A percentile compares a stretch with the other conserved stretches of the same genome.
Evolutionary conservation across 2,113 vertebrate species (phyloP).

Genomic region (Smithornis capensis): DNA sequence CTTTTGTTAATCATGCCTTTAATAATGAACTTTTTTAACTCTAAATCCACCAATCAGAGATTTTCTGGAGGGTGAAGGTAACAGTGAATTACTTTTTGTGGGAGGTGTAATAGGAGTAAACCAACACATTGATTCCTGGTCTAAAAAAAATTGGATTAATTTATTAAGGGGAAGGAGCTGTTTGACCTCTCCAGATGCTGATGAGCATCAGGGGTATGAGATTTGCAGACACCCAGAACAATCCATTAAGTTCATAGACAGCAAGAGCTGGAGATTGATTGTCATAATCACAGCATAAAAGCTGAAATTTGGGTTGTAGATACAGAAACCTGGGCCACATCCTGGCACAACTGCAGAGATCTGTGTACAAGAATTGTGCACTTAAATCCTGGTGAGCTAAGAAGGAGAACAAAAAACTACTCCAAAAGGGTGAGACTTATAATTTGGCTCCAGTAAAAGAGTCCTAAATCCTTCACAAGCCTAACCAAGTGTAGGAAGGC

Average conservation of each 20-base stretch:
- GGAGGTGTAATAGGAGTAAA: not conserved
- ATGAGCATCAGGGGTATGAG: not conserved
- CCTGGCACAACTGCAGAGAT: not conserved
- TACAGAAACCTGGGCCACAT: not conserved
- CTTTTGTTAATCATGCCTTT: not conserved
- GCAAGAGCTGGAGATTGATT: not conserved
- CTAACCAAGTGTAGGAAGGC: not conserved
- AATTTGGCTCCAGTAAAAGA: not conserved
- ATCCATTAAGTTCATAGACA: not conserved
- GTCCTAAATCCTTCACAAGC: not conserved
- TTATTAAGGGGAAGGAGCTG: not conserved
- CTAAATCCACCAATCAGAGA: not conserved
- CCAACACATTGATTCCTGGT: not conserved
- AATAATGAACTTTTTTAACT: not conserved
- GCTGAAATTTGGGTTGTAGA: not conserved
- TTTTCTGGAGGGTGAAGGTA: not conserved
- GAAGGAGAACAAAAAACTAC: not conserved
- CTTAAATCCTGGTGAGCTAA: not conserved
- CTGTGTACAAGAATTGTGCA: not conserved
- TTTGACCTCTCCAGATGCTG: not conserved
- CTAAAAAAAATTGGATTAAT: not conserved
- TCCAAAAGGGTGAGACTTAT: not conserved
- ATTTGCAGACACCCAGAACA: not conserved
- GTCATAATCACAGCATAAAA: not conserved
- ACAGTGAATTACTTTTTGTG: not conserved